Percentiles rank a stretch among this genome's conserved stretches.
These are phyloP conservation scores for Globodera rostochiensis DNA, from an alignment of 1,140 invertebrate genomes.

Conservation along the genomic window DNA sequence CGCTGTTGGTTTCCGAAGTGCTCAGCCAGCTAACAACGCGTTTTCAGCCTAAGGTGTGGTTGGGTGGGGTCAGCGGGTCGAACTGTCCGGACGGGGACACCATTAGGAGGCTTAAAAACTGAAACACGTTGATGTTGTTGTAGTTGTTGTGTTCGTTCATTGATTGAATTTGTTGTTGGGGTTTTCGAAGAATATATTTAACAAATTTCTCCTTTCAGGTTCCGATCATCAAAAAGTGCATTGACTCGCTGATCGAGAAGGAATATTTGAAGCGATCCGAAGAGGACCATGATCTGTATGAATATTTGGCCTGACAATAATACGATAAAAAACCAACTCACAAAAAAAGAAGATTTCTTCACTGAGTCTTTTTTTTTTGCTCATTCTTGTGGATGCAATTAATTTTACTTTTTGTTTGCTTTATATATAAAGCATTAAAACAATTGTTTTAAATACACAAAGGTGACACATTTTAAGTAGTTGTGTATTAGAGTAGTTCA, in stretches of 20 bases:
- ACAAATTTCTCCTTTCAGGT: conserved; percentile 22
- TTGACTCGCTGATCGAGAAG: conserved; percentile 99
- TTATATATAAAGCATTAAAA: too few relatives aligned
- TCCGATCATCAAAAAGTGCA: conserved; percentile 75
- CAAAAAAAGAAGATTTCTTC: too few relatives aligned
- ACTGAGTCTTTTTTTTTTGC: too few relatives aligned
- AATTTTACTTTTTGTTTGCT: too few relatives aligned
- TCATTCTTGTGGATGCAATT: too few relatives aligned
- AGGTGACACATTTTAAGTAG: too few relatives aligned
- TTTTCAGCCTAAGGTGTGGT: conserved; percentile 90
- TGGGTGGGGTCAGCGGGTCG: conserved; percentile 78
- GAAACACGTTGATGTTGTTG: background rate
- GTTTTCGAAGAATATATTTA: conserved; percentile 10
- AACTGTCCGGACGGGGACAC: conserved; percentile 70
- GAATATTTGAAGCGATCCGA: conserved; percentile 89
- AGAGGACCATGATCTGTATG: conserved; percentile 92
- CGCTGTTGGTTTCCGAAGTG: conserved; percentile 92
- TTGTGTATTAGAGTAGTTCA: too few relatives aligned
- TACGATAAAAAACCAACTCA: too few relatives aligned
- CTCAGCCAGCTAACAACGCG: conserved; percentile 88
- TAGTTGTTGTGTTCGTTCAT: too few relatives aligned
- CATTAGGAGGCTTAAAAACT: background rate
- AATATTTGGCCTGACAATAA: conserved; percentile 68
- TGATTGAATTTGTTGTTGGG: too few relatives aligned
- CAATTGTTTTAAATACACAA: too few relatives aligned